Base-by-base conservation (phyloP, 2,888 invertebrate genomes). In the Gisinianus flammeolus region DNA sequence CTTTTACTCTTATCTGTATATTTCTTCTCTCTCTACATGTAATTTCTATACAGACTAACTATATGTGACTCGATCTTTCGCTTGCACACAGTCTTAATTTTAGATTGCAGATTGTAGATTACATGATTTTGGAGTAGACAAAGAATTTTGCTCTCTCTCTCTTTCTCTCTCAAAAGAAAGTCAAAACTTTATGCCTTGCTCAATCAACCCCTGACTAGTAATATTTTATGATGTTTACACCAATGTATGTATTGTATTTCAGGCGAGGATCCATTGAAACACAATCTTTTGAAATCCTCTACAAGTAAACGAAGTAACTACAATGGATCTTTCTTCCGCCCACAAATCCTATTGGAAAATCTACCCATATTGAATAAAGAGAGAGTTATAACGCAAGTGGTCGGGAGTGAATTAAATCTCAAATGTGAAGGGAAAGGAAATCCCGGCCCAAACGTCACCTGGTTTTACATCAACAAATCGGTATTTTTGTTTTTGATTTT, bases 401-500 rank as follows among this genome's bases (percentile, higher is more conserved):
- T 62, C 54, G 84, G 84, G 10, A 74, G 71, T 0, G 79, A 74
- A 58, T 12, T 83, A 12, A 24, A 54, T 12, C 58, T 84, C 0
- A 82, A 80, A 73, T 85, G 85, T 79, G 81, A 82, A 77, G 83
- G 83, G 1, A 82, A 44, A 76, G 85, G 85, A 52, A 79, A 81
- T 78, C 85, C 85, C 1, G 81, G 78, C 31, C 83, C 85, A 10
- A 79, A 78, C 56, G 79, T 85, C 8, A 79, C 81, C 1, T 85
- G 83, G 83, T 80, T 77, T 66, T 81, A 82, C 79, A 83, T 83
- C 69, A 58, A 44, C 22, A 44, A 44, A 44, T 44, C 44, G 6
- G 44, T 44, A 44, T 12, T 2, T 35, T 35, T 35, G 6, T 35
- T 8, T 12, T 12, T 35, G 2, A 44, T 16, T 2, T 44, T 44